phyloP scores from a whole-genome alignment of 2,888 invertebrate genomes.

The Xestia rhomboidea region DNA sequence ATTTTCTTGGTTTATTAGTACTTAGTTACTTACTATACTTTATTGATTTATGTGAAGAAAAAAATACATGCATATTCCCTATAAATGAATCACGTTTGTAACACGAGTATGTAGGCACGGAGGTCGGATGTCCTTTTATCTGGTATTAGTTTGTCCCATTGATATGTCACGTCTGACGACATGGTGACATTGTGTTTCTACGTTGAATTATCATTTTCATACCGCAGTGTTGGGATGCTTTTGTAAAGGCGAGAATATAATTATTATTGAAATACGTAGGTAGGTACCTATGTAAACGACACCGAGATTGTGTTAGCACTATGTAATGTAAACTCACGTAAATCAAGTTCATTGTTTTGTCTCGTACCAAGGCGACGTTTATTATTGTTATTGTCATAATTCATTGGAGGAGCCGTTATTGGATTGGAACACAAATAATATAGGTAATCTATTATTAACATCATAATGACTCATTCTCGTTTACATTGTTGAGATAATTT shows the following conservation, averaged over 20 bases:
- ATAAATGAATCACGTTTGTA: no score
- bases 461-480: slow-evolving; percentile 57
- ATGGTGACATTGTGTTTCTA: slow-evolving; percentile 76
- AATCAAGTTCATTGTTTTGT: slow-evolving; percentile 76
- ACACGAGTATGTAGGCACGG: slow-evolving; percentile 64
- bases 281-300: slow-evolving; percentile 53
- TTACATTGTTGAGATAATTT: slow-evolving; percentile 43
- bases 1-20: no score
- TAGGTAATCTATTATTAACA: slow-evolving; percentile 58
- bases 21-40: no score
- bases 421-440: slow-evolving; percentile 66
- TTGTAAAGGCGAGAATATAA: slow-evolving; percentile 64
- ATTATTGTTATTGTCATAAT: slow-evolving; percentile 73
- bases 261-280: slow-evolving; percentile 59
- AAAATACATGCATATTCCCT: no score
- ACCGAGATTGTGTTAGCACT: slow-evolving; percentile 58
- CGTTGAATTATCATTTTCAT: slow-evolving; percentile 74
- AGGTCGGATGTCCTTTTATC: slow-evolving; percentile 81
- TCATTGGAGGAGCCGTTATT: slow-evolving; percentile 69
- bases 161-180: slow-evolving; percentile 83
- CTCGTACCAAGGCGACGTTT: slow-evolving; percentile 63
- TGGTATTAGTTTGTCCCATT: slow-evolving; percentile 76
- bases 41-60: no score
- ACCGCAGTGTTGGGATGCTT: slow-evolving; percentile 64
- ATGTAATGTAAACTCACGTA: slow-evolving; percentile 68